Percentiles rank a stretch among this genome's conserved stretches.
These are phyloP conservation scores for Epinotia bilunana DNA, from an alignment of 2,888 invertebrate genomes.

Conservation along the genomic window DNA sequence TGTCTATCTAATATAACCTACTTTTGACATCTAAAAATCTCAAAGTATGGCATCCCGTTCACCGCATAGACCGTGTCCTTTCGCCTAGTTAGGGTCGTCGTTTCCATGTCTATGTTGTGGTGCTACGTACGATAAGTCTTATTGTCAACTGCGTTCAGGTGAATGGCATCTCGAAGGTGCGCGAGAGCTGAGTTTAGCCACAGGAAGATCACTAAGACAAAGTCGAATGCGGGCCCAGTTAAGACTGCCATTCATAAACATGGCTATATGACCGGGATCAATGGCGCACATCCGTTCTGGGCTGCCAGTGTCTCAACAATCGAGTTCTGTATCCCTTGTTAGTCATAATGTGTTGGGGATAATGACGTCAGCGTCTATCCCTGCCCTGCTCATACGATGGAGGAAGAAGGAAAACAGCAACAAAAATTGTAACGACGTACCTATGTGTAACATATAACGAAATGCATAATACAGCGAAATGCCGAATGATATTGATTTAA, in stretches of 20 bases:
- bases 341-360: constrained; percentile 16
- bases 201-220: neutral
- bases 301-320: constrained; percentile 52
- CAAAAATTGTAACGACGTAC: neutral
- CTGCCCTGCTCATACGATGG: neutral
- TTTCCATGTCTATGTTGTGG: too few relatives aligned
- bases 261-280: constrained; percentile 73
- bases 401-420: constrained; percentile 5
- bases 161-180: too few relatives aligned
- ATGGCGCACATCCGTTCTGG: constrained; percentile 70
- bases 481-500: too few relatives aligned
- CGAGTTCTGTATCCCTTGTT: constrained; percentile 49
- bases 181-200: too few relatives aligned
- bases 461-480: too few relatives aligned
- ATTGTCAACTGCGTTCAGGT: too few relatives aligned
- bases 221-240: constrained; percentile 46
- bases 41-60: too few relatives aligned
- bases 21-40: too few relatives aligned
- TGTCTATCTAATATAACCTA: too few relatives aligned
- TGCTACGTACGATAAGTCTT: too few relatives aligned
- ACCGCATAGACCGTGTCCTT: too few relatives aligned
- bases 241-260: constrained; percentile 70
- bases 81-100: too few relatives aligned
- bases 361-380: constrained; percentile 31
- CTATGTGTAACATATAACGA: neutral